Percentiles rank a stretch among this genome's conserved stretches.
Evolutionary conservation across 1,140 invertebrate genomes (phyloP).

Genomic region (Teleogryllus occipitalis): DNA sequence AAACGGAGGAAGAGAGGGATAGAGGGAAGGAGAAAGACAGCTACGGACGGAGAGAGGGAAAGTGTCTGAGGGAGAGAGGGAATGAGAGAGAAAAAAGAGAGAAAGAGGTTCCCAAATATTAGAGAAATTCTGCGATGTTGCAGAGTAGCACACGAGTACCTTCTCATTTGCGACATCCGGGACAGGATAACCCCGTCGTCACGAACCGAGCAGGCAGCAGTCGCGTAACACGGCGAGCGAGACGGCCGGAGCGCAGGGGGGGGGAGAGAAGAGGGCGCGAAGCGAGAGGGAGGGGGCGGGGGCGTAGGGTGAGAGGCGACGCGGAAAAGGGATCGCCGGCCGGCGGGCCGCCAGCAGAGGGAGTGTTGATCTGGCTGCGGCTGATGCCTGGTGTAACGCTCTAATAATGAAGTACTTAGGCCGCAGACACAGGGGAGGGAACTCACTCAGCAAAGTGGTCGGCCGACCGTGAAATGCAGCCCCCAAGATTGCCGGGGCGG

Average conservation of each 20-base stretch:
- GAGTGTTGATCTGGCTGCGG: neutral
- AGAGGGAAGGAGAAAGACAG: neutral
- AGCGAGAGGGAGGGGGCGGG: no score
- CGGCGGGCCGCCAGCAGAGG: neutral
- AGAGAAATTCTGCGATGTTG: no score
- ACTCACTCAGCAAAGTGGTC: conserved; percentile 3
- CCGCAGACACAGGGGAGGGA: neutral
- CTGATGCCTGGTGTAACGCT: neutral
- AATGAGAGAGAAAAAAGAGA: neutral
- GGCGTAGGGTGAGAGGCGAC: no score
- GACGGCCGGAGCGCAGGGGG: no score
- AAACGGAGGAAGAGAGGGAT: neutral
- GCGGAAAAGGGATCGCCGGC: no score
- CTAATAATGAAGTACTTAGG: neutral
- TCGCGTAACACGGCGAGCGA: no score
- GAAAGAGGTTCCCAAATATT: no score
- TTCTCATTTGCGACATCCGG: no score
- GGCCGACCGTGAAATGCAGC: neutral
- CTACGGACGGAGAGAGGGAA: neutral
- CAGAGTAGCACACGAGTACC: no score
- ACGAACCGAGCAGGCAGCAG: no score
- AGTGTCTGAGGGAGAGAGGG: neutral
- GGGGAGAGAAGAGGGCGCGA: no score
- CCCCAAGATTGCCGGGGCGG: neutral
- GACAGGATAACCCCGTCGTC: no score